These are phyloP conservation scores for Autographa pulchrina DNA, from an alignment of 2,888 invertebrate species.

Conservation along the genomic window DNA sequence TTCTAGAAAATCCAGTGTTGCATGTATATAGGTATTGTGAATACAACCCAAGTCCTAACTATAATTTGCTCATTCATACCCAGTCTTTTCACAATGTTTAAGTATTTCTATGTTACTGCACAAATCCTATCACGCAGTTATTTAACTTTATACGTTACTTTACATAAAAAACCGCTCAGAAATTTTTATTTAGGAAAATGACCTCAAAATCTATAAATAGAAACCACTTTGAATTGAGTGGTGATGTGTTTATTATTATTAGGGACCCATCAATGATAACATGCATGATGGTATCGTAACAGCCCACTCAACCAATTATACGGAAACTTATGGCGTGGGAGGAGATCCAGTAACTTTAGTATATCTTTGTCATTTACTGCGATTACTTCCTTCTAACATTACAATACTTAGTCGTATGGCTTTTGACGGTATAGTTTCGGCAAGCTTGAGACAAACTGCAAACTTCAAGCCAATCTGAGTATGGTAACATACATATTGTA, in stretches of 20 bases:
- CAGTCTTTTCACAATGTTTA: too few relatives aligned
- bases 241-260: neutral
- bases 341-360: neutral
- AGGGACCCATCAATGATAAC: slow-evolving; percentile 10
- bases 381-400: neutral
- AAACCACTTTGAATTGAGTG: neutral
- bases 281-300: slow-evolving; percentile 18
- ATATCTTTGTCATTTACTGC: neutral
- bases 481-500: too few relatives aligned
- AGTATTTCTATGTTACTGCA: too few relatives aligned
- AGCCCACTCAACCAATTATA: slow-evolving; percentile 22
- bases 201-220: neutral
- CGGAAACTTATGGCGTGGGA: slow-evolving; percentile 16
- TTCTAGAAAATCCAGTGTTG: too few relatives aligned
- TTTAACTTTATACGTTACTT: too few relatives aligned
- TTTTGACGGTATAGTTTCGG: neutral
- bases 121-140: too few relatives aligned
- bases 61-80: too few relatives aligned
- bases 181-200: neutral
- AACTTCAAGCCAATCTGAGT: too few relatives aligned
- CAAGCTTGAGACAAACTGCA: too few relatives aligned
- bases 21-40: too few relatives aligned
- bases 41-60: too few relatives aligned
- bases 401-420: neutral
- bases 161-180: too few relatives aligned